Conservation (phyloP, 2,113 vertebrate genomes). For the Oncorhynchus nerka region DNA sequence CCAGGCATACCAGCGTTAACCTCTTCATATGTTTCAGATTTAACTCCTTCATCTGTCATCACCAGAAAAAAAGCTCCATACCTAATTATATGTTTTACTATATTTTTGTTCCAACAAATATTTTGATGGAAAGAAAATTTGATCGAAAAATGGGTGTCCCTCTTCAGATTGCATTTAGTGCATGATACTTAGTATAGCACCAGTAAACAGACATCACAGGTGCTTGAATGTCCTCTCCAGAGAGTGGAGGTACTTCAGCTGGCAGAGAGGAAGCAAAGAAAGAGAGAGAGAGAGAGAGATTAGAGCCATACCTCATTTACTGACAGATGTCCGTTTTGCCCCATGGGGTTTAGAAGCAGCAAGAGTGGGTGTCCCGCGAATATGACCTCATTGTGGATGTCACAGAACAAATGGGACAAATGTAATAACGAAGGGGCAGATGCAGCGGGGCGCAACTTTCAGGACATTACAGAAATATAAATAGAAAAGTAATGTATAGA, state of each 20-base stretch:
- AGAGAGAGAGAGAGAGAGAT: slow-evolving; percentile 5
- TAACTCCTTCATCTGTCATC: slow-evolving; percentile 28
- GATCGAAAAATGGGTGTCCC: slow-evolving; percentile 24
- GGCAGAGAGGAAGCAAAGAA: not conserved
- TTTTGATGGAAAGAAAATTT: not conserved
- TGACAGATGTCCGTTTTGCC: slow-evolving; percentile 40
- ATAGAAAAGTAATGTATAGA: not conserved
- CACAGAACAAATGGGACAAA: slow-evolving; percentile 47
- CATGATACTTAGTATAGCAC: slow-evolving; percentile 37
- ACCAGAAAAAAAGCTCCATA: slow-evolving; percentile 26
- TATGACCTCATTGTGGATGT: slow-evolving; percentile 64
- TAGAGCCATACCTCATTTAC: slow-evolving; percentile 35
- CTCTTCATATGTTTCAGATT: slow-evolving; percentile 38
- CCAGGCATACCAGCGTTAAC: slow-evolving; percentile 31
- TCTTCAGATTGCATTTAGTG: slow-evolving; percentile 27
- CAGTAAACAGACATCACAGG: slow-evolving; percentile 26
- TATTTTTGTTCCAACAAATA: too few species aligned
- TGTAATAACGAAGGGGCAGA: slow-evolving; percentile 13
- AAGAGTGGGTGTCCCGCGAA: slow-evolving; percentile 51
- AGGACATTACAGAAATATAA: not conserved
- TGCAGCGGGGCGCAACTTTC: not conserved
- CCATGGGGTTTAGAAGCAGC: slow-evolving; percentile 42
- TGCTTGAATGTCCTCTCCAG: slow-evolving; percentile 35
- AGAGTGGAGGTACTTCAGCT: slow-evolving; percentile 31
- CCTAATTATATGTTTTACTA: not conserved